Evolutionary conservation across 2,113 vertebrate species (phyloP).

Genomic region (Myiagra hebetior): DNA sequence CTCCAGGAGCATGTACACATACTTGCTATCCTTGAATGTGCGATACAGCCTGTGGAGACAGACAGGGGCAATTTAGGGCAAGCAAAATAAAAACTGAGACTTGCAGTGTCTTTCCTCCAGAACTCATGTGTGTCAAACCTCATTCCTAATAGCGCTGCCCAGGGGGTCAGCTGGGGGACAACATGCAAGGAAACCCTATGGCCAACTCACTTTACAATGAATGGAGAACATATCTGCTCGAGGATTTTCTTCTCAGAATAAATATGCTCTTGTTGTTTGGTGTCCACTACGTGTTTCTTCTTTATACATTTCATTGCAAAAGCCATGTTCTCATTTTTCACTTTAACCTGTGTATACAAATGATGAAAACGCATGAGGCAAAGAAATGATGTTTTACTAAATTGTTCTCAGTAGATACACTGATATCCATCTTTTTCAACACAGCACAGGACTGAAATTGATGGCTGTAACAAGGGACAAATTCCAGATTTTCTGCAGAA

Average conservation of each 20-base stretch:
- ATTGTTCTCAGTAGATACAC: neutral
- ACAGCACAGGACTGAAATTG: neutral
- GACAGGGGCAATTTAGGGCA: neutral
- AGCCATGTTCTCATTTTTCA: conserved; percentile 83
- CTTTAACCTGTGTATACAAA: conserved; percentile 79
- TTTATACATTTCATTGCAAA: conserved; percentile 95
- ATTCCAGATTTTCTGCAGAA: neutral
- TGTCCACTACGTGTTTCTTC: conserved; percentile 90
- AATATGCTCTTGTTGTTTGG: conserved; percentile 90
- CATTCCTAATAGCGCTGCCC: neutral
- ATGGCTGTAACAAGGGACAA: neutral
- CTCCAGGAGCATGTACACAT: conserved; percentile 91
- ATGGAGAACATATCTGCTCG: conserved; percentile 81
- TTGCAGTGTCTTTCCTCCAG: neutral
- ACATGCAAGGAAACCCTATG: neutral
- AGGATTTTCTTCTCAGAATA: conserved; percentile 93
- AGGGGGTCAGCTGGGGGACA: neutral
- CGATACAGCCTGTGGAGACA: conserved; percentile 82
- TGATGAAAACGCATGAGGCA: neutral
- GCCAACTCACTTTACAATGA: conserved; percentile 83
- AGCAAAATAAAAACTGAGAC: neutral
- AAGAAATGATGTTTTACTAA: neutral
- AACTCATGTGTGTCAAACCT: neutral
- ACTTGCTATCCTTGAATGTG: conserved; percentile 89
- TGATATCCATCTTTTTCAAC: neutral